Percentiles rank a stretch among this genome's conserved stretches.
Conservation (phyloP, 2,888 invertebrate genomes). For the Standfussiana lucernea region DNA sequence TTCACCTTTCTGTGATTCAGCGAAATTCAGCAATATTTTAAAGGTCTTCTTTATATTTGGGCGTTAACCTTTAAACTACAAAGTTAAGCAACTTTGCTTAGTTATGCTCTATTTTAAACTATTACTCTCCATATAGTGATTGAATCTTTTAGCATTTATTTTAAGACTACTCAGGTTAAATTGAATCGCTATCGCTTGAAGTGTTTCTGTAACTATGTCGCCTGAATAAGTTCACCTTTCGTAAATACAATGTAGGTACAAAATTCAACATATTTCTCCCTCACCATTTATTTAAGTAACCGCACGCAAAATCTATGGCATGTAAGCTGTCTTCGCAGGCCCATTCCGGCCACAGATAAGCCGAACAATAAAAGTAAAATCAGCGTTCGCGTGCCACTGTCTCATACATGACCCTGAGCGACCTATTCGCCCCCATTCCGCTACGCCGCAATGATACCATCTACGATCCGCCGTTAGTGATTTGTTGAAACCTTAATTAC, state of each 20-base stretch:
- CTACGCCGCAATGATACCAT: conserved; percentile 75
- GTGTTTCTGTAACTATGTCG: not conserved
- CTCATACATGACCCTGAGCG: conserved; percentile 75
- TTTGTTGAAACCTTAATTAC: conserved; percentile 88
- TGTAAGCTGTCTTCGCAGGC: conserved; percentile 53
- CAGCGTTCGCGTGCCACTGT: conserved; percentile 73
- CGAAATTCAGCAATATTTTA: not conserved
- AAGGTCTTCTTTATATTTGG: conserved; percentile 2
- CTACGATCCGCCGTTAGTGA: conserved; percentile 79
- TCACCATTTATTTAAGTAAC: conserved; percentile 39
- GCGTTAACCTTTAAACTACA: conserved; percentile 1
- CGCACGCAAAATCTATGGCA: conserved; percentile 52
- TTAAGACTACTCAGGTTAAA: not conserved
- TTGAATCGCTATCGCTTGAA: not conserved
- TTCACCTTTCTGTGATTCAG: not conserved
- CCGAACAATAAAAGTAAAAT: conserved; percentile 67
- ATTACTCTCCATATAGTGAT: not conserved
- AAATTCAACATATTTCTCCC: conserved; percentile 1
- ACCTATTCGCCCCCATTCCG: conserved; percentile 73
- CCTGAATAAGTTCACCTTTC: not conserved
- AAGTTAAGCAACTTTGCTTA: conserved; percentile 1
- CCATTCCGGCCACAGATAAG: conserved; percentile 55
- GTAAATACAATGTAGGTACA: not conserved
- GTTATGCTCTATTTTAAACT: not conserved
- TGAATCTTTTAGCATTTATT: conserved; percentile 7